Conservation (phyloP, 2,797 vertebrate species). For the Sparidentex hasta region DNA sequence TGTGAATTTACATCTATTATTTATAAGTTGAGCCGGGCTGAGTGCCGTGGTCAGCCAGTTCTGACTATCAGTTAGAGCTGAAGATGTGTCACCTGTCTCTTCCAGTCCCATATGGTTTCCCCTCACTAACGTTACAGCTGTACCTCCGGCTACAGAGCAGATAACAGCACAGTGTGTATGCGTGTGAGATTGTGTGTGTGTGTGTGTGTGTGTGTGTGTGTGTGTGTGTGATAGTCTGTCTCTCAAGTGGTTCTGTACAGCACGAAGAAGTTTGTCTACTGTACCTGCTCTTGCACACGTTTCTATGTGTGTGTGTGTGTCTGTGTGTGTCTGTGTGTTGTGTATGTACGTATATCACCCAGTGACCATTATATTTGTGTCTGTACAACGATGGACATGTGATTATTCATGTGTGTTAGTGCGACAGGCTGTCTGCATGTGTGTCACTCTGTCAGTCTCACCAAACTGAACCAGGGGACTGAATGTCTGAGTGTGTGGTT, state of each 20-base stretch:
- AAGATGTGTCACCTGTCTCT: slow-evolving; percentile 72
- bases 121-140: slow-evolving; percentile 58
- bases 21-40: slow-evolving; percentile 58
- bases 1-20: slow-evolving; percentile 72
- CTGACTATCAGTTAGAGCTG: slow-evolving; percentile 61
- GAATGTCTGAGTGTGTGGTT: neutral
- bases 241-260: slow-evolving; percentile 25
- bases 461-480: slow-evolving; percentile 31
- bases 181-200: slow-evolving; percentile 16
- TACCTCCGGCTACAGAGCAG: slow-evolving; percentile 49
- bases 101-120: slow-evolving; percentile 50
- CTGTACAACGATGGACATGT: neutral
- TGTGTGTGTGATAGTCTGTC: slow-evolving; percentile 11
- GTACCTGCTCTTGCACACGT: neutral
- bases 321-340: neutral
- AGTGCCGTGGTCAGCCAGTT: slow-evolving; percentile 45
- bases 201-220: slow-evolving; percentile 6
- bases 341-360: slow-evolving; percentile 1
- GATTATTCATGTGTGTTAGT: slow-evolving; percentile 3
- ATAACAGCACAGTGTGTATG: slow-evolving; percentile 39
- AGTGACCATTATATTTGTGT: slow-evolving; percentile 1
- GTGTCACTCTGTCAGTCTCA: slow-evolving; percentile 15
- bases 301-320: neutral
- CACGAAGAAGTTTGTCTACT: slow-evolving; percentile 3
- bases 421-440: slow-evolving; percentile 8